Evolutionary conservation across 2,113 vertebrate genomes (phyloP), one percentile per base, ranked within the genome.

Genomic region (Heloderma charlesbogerti): DNA sequence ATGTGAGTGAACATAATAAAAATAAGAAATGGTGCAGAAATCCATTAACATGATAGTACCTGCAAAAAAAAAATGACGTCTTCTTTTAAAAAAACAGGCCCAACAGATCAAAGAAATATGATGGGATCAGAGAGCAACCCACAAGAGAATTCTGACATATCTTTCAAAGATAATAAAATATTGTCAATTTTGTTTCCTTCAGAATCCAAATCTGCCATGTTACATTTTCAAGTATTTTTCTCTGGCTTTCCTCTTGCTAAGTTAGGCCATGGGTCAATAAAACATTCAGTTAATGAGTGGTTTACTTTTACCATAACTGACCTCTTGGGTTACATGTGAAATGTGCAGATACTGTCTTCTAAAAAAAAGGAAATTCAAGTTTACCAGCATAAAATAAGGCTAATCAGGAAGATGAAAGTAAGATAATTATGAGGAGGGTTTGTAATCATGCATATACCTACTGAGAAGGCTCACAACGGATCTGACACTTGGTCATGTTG

Each of bases 1-100:
- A 88, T 93, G 94, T 88, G 89, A 96, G 72, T 89, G 93, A 94
- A 87, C 60, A 86, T 77, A 96, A 94, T 91, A 94, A 95, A 96
- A 95, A 90, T 89, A 90, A 86, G 94, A 96, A 93, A 88, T 93
- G 89, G 93, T 80, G 93, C 72, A 81, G 90, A 67, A 95, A 92
- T 92, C 45, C 90, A 92, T 94, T 96, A 94, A 92, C 0, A 29
- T 94, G 84, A 92, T 94, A 95, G 90, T 80, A 91, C 91, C 93
- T 87, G 90, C 95, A 94, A 92, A 91, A 79, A 77, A 87, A 60
- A 89, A 94, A 80, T 94, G 92, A 93, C 85, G 81, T 92, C 3
- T 37, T 51, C 8, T 51, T 51, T 51, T 51, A 40, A 74, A 15
- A n/a, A 37, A 93, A 66, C 54, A 27, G 80, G 80, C 67, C 92